phyloP scores from a whole-genome alignment of 2,888 invertebrate genomes.

The Eurois occulta region DNA sequence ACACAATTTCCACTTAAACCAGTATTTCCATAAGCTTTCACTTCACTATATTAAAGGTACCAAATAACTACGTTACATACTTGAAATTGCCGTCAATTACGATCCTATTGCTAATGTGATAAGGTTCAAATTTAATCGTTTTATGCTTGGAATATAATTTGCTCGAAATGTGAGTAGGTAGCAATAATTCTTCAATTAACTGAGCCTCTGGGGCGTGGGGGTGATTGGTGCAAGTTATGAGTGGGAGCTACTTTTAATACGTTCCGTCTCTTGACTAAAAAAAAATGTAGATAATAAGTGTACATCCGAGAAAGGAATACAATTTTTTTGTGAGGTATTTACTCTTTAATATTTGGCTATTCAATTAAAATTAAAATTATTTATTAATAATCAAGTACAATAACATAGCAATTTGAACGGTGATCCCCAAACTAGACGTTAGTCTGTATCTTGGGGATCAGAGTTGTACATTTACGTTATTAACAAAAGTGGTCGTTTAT shows the following conservation, averaged over 20 bases:
- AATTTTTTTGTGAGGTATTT: too few relatives aligned
- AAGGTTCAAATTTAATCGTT: conserved; percentile 68
- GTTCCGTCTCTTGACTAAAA: background rate
- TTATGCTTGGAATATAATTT: conserved; percentile 71
- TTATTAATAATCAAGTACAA: too few relatives aligned
- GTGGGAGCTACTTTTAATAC: conserved; percentile 4
- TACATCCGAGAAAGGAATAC: too few relatives aligned
- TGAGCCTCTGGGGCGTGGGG: conserved; percentile 68
- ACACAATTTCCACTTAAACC: conserved; percentile 55
- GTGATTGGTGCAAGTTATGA: conserved; percentile 37
- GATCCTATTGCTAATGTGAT: conserved; percentile 56
- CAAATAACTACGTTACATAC: conserved; percentile 44
- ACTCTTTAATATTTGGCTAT: too few relatives aligned
- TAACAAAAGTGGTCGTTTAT: too few relatives aligned
- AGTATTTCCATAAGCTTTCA: conserved; percentile 63
- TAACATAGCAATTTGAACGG: too few relatives aligned
- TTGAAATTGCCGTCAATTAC: conserved; percentile 39
- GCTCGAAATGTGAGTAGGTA: conserved; percentile 75
- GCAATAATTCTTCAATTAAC: conserved; percentile 86
- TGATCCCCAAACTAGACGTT: too few relatives aligned
- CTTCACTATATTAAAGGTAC: conserved; percentile 50
- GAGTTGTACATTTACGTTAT: too few relatives aligned
- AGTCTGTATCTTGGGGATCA: too few relatives aligned
- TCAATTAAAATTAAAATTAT: too few relatives aligned
- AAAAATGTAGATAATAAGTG: too few relatives aligned